These are phyloP conservation scores for Montipora cactus DNA, from an alignment of 64 coral and sea anemone species.

Conservation along the genomic window DNA sequence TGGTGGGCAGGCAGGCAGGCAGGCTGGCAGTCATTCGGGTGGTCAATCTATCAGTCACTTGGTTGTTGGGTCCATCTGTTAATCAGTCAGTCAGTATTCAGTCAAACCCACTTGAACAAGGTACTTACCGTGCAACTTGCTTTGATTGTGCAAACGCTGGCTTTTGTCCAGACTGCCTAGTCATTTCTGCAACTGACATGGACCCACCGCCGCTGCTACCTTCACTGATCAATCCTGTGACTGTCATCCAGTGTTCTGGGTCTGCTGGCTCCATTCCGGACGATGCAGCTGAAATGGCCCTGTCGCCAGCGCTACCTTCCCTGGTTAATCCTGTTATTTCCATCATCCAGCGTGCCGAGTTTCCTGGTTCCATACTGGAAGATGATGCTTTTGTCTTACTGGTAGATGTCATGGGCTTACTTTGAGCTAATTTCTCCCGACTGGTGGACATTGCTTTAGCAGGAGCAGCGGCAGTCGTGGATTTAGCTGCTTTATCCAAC, in stretches of 20 bases:
- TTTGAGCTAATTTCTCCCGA: neutral
- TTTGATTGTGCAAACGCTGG: neutral
- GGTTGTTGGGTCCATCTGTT: neutral
- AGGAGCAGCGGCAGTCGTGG: neutral
- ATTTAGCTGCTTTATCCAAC: neutral
- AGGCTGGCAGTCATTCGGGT: neutral
- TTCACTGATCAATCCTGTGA: neutral
- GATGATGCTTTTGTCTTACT: neutral
- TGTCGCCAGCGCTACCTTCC: neutral
- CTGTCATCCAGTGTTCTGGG: neutral
- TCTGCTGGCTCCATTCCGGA: neutral
- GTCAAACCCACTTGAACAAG: neutral
- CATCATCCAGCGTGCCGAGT: neutral
- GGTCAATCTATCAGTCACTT: neutral
- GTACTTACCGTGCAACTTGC: slow-evolving; percentile 7
- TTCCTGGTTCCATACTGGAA: neutral
- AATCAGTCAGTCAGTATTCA: neutral
- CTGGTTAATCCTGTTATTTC: neutral
- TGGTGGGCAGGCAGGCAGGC: neutral
- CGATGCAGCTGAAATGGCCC: neutral
- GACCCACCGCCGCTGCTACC: neutral
- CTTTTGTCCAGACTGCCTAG: neutral
- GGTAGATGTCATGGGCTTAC: slow-evolving; percentile 7
- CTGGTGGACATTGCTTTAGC: neutral
- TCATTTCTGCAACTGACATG: slow-evolving; percentile 2